A percentile compares a stretch with the other conserved stretches of the same genome.
These are phyloP conservation scores for Bettongia penicillata DNA, from an alignment of 2,113 vertebrate species.

Conservation along the genomic window DNA sequence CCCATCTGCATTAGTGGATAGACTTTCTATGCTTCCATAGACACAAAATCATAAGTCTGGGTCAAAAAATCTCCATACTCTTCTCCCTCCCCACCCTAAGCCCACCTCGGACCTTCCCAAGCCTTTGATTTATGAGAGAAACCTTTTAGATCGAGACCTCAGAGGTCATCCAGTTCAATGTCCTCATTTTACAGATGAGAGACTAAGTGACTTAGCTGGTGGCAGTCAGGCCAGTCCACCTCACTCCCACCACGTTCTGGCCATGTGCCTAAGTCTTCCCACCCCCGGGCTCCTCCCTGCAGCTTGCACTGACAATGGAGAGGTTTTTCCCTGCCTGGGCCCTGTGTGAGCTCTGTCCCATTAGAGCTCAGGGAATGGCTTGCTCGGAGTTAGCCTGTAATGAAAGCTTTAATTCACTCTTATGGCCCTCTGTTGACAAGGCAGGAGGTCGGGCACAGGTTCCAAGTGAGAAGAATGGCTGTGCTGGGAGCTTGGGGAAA, in stretches of 20 bases:
- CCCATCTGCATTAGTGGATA: background rate
- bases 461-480: background rate
- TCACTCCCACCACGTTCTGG: background rate
- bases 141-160: background rate
- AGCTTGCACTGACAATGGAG: background rate
- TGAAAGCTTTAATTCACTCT: background rate
- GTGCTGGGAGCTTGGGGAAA: background rate
- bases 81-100: background rate
- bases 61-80: background rate
- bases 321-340: background rate
- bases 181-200: background rate
- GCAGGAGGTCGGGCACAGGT: background rate
- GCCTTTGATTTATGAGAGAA: background rate
- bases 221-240: background rate
- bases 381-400: background rate
- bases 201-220: background rate
- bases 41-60: background rate
- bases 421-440: background rate
- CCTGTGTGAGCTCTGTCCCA: background rate
- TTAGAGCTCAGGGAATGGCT: background rate
- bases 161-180: background rate
- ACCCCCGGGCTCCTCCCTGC: rapidly evolving
- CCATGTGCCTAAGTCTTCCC: too few species aligned
- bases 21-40: background rate
- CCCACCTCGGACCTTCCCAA: background rate